These are phyloP conservation scores for Hyla sarda DNA, from an alignment of 2,113 vertebrate genomes.

Conservation along the genomic window DNA sequence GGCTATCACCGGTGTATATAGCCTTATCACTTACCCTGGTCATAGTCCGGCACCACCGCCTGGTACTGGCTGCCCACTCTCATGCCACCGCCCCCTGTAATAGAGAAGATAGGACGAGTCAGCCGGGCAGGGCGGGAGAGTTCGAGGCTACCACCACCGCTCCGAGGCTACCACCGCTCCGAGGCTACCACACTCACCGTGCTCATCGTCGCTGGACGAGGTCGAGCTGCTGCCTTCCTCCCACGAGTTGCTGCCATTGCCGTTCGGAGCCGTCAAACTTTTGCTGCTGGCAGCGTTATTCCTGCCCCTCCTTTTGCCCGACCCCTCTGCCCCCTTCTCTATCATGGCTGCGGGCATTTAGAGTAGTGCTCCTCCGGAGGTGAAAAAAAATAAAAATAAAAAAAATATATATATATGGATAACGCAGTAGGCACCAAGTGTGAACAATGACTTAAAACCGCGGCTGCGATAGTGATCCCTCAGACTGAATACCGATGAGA, in stretches of 20 bases:
- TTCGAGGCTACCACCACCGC: constrained; percentile 59
- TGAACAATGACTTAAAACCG: neutral
- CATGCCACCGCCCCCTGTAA: constrained; percentile 82
- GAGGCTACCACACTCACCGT: constrained; percentile 75
- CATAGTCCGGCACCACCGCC: constrained; percentile 89
- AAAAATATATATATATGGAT: neutral
- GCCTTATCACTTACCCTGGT: constrained; percentile 79
- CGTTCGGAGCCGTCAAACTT: constrained; percentile 83
- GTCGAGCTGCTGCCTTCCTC: constrained; percentile 91
- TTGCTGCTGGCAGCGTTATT: constrained; percentile 76
- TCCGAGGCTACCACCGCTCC: constrained; percentile 59
- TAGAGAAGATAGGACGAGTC: neutral
- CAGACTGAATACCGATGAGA: constrained; percentile 4
- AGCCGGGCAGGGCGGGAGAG: neutral
- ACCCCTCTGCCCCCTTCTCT: constrained; percentile 85
- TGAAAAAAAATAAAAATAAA: constrained; percentile 27
- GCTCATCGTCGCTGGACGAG: constrained; percentile 92
- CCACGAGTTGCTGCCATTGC: constrained; percentile 85
- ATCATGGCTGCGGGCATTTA: constrained; percentile 88
- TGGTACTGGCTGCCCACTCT: constrained; percentile 89
- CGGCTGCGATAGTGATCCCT: neutral
- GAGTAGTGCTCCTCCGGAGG: neutral
- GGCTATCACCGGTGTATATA: constrained; percentile 37
- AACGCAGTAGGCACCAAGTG: neutral
- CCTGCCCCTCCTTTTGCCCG: constrained; percentile 85